Base-by-base conservation (phyloP, 2,797 vertebrate genomes). In the Neostethus bicornis region DNA sequence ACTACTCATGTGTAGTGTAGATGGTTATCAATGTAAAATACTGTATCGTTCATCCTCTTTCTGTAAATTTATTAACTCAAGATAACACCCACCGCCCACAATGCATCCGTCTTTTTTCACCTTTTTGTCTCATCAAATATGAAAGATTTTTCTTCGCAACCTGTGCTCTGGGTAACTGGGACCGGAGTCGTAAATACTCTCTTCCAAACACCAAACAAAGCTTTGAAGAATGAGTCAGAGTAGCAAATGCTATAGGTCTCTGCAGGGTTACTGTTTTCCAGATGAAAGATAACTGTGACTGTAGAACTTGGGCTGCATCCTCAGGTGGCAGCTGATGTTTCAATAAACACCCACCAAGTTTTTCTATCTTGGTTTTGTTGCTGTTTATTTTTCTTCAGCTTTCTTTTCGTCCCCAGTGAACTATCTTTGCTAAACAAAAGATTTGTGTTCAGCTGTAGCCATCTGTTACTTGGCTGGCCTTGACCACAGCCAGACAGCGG, bases 211-310 rank as follows among this genome's bases (percentile, higher is more conserved):
- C 43, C 13, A 8, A 71, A 66, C 52, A 21, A 39, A 26, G 39
- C 73, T 87, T 87, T 87, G 82, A 88, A 80, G 75, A 82, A 7
- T 62, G 69, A 66, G 51, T 84, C 74, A 64, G 62, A 65, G 79
- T 79, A 54, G 65, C 44, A 53, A 65, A 66, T 9, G 21, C 41
- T 53, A 5, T 2, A 45, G 55, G 70, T 82, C 84, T 84, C 84
- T 66, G 59, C 58, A 80, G 79, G 76, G 58, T 66, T 77, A 39
- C 8, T 75, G 70, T 80, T 83, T 74, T 75, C 55, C 17, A 58
- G 86, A 86, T 89, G 69, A 87, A 82, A 82, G 72, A 77, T 75
- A 61, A 65, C 66, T 34, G 67, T 80, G 77, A 69, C 75, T 77
- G 72, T 77, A 70, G 66, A 70, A 72, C 26, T 52, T 66, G 68